Evolutionary conservation across 2,113 vertebrate genomes (phyloP), one percentile per base, ranked within the genome.

Genomic region (Platysteira castanea): DNA sequence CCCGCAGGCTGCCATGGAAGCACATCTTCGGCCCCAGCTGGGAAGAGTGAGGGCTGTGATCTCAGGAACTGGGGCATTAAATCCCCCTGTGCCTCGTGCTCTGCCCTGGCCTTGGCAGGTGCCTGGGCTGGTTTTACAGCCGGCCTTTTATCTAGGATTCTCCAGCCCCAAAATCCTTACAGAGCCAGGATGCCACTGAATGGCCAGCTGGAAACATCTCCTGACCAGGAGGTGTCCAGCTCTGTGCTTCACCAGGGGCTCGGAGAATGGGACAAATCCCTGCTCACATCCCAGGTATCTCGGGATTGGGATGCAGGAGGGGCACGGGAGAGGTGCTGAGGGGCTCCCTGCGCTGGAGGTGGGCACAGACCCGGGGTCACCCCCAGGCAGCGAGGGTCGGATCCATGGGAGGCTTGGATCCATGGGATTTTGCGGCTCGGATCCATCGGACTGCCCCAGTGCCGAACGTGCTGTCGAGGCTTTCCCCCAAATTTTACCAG

Each of bases 391-490:
- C 0, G 1, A 50, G 71, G 53, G 3, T 6, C 1, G 4, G 42
- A 22, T 39, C 44, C 21, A 9, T 9, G 27, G n/a, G n/a, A 15
- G 56, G 27, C 2, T 26, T 2, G 4, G 24, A 28, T 30, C 49
- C 41, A 15, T 37, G 61, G 41, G 16, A 30, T 44, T 35, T 15
- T 15, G 60, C 19, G 63, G 33, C 42, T 39, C 6, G 1, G 75
- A 26, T 35, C 75, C n/a, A 24, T 12, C 0, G 4, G 30, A 30
- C 35, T 13, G 1, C 6, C 33, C 27, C 13, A 1, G 13, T 4
- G 52, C 21, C 0, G 2, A 11, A 2, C 0, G 0, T 3, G 14
- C 15, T 7, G 3, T 2, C 42, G 1, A 10, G 46, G 54, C 30
- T 70, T 57, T 54, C 2, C 64, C n/a, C 64, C 7, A 0, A 22